Base-by-base conservation (phyloP, 2,113 vertebrate genomes). In the Todiramphus chloris region DNA sequence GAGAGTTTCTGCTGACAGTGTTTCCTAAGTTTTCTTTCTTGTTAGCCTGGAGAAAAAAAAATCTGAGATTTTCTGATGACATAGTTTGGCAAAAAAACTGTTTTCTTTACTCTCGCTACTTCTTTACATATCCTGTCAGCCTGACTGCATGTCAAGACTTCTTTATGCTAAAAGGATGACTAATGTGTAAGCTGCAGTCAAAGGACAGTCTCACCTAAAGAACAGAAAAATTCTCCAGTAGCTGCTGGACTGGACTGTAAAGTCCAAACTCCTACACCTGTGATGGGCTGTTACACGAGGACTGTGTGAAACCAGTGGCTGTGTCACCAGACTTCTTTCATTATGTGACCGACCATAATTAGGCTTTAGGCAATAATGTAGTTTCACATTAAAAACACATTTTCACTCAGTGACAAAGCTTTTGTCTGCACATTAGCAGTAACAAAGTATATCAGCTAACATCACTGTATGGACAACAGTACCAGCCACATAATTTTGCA, bases 401-500 rank as follows among this genome's bases (percentile, higher is more conserved):
- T 82, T 74, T 72, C 25, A 37, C 10, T 24, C 33, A 20, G 41
- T 46, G 28, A 68, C 51, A 82, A 64, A 91, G 23, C 8, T 79
- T n/a, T 8, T 2, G 3, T 63, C 51, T 60, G 31, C n/a, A n/a
- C 10, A 35, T 69, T 9, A 70, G 14, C 60, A 75, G 16, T 39
- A 82, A 70, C 27, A 69, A 48, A 37, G 10, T 0, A 0, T 20
- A 25, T n/a, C 64, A 77, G 31, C 31, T 74, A 46, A 39, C 16
- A 33, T 11, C 8, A 3, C 11, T 69, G 7, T 20, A 25, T 17
- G 46, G 63, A 58, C 55, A 84, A 37, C 20, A 62, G 19, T 24
- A 70, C 7, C 16, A 37, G 48, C 50, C 43, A 16, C 8, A 25
- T 3, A 2, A 39, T 69, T 77, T 35, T 67, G 9, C 33, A 87